Base-by-base conservation (phyloP, 2,113 vertebrate species). In the Notiomystis cincta region DNA sequence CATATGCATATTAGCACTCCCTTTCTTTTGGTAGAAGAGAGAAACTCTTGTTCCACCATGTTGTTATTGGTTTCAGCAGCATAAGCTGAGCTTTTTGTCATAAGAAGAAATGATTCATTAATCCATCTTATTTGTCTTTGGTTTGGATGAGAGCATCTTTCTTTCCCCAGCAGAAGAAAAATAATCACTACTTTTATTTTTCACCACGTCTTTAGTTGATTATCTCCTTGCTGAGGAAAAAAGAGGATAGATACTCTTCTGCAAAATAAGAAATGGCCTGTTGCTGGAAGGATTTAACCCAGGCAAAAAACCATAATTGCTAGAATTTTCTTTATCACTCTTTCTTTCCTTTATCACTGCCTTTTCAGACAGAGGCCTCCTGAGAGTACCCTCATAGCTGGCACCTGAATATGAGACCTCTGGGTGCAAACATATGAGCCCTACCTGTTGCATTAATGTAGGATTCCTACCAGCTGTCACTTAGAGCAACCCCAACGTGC, bases 391-490 rank as follows among this genome's bases (percentile, higher is more conserved):
- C 53, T 78, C 60, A 42, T 8, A 90, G 64, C 75, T 67, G 44
- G 58, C 77, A 77, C 45, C 30, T 48, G 24, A 86, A 73, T 50
- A 77, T 33, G n/a, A 78, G 67, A 92, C 51, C 44, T 73, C 65
- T 62, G 40, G 56, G 72, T 78, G 66, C 82, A 73, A 66, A 73
- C 9, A 18, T 54, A 33, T 18, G 69, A 94, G 75, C 51, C 16
- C 50, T 84, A 92, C 85, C 75, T 94, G 67, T 75, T 83, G 71
- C 38, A 45, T 58, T 91, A 70, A 93, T 75, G 64, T 48, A 57
- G 71, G 67, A 83, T 64, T 83, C 72, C 79, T 80, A 66, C 40
- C 76, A 85, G 58, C 57, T 80, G 75, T 35, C 85, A 83, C 35
- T 94, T 62, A 37, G 14, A 62, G 64, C 19, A 75, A 60, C 56